Conservation (phyloP, 1,140 invertebrate genomes). For the Ceratosolen solmsi region DNA sequence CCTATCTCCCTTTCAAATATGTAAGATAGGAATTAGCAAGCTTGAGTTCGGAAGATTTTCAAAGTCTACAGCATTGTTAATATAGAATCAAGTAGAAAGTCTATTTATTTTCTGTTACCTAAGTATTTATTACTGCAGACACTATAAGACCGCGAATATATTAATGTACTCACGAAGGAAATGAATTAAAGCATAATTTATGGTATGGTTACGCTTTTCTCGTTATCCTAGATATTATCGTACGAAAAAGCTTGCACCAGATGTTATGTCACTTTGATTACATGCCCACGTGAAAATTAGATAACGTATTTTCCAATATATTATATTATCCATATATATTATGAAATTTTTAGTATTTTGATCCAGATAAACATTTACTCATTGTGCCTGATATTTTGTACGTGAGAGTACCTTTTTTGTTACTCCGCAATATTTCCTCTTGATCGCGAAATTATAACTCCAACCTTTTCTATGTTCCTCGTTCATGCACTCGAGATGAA, state of each 20-base stretch:
- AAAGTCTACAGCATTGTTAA: neutral
- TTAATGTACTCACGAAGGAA: neutral
- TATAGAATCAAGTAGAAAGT: neutral
- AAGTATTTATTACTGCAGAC: no score
- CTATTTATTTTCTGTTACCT: neutral
- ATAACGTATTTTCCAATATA: constrained; percentile 1
- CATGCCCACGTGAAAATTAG: neutral
- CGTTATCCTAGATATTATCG: neutral
- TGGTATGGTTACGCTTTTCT: neutral
- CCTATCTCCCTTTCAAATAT: neutral
- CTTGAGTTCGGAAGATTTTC: constrained; percentile 17
- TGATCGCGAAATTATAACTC: neutral
- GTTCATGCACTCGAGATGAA: neutral
- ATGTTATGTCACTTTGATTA: neutral
- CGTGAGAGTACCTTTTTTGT: neutral
- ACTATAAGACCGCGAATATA: neutral
- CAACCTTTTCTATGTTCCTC: neutral
- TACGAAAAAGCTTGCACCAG: no score
- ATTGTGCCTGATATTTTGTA: no score
- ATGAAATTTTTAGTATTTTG: constrained; percentile 21
- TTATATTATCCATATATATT: constrained; percentile 25
- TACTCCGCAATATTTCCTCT: neutral
- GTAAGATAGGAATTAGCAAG: neutral
- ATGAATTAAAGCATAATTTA: constrained; percentile 9
- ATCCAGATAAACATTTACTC: constrained; percentile 39